phyloP scores from a whole-genome alignment of 2,113 vertebrate genomes.

The Enhydra lutris region DNA sequence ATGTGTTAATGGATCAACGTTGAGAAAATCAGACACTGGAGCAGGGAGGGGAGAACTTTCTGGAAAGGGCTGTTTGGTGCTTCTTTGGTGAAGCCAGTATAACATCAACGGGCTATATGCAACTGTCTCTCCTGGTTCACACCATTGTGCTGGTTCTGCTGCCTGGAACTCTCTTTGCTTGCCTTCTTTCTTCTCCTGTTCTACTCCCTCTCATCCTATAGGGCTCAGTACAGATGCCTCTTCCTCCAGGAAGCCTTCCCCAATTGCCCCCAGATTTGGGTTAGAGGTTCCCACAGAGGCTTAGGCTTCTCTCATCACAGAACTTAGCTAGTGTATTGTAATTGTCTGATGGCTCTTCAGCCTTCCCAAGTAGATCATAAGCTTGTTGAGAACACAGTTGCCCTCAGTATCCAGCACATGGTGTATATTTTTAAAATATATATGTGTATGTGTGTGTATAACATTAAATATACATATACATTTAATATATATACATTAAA shows the following conservation, averaged over 20 bases:
- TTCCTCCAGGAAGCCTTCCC: background rate
- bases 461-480: no score
- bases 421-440: background rate
- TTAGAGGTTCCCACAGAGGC: background rate
- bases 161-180: background rate
- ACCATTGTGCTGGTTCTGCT: background rate
- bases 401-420: background rate
- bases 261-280: background rate
- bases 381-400: background rate
- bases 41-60: background rate
- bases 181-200: background rate
- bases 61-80: background rate
- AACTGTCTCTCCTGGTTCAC: background rate
- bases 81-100: background rate
- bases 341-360: background rate
- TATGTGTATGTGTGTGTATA: background rate
- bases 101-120: background rate
- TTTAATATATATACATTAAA: no score
- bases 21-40: background rate
- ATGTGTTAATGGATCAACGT: background rate
- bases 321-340: background rate
- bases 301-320: background rate
- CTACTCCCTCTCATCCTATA: background rate
- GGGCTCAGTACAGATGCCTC: background rate
- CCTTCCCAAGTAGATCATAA: background rate